Percentiles rank a stretch among this genome's conserved stretches.
These are phyloP conservation scores for Rachycentron canadum DNA, from an alignment of 2,797 vertebrate genomes.

Conservation along the genomic window DNA sequence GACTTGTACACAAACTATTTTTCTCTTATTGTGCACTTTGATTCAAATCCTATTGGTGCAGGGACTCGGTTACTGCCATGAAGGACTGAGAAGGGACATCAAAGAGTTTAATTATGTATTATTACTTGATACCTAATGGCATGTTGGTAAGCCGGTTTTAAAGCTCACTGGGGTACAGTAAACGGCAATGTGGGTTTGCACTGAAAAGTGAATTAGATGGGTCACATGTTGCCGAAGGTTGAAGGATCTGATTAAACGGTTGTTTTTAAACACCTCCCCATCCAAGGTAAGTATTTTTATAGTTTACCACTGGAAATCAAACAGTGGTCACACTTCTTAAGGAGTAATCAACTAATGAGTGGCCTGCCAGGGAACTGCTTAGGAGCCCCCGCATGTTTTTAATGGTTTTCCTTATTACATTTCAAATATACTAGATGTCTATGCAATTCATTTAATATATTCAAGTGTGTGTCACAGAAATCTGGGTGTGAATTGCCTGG, in stretches of 20 bases:
- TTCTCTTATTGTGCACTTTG: slow-evolving; percentile 22
- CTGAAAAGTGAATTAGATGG: slow-evolving; percentile 50
- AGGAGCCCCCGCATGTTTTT: neutral
- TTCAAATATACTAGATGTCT: neutral
- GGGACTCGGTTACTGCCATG: slow-evolving; percentile 32
- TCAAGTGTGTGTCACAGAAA: slow-evolving; percentile 14
- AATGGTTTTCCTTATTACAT: neutral
- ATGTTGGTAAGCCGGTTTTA: slow-evolving; percentile 43
- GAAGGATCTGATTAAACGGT: slow-evolving; percentile 12
- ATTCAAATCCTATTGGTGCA: slow-evolving; percentile 34
- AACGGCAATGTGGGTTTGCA: slow-evolving; percentile 41
- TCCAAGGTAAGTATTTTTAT: slow-evolving; percentile 6
- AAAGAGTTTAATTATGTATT: slow-evolving; percentile 43
- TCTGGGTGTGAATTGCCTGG: slow-evolving; percentile 20
- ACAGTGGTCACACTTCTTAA: neutral
- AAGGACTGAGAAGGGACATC: slow-evolving; percentile 34
- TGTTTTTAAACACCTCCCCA: slow-evolving; percentile 9
- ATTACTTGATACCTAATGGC: slow-evolving; percentile 30
- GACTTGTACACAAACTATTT: slow-evolving; percentile 25
- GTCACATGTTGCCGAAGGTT: slow-evolving; percentile 28
- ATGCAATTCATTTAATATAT: slow-evolving; percentile 26
- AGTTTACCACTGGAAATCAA: slow-evolving; percentile 4
- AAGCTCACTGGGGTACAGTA: slow-evolving; percentile 46
- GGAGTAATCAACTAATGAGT: neutral
- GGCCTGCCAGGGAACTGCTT: neutral